Evolutionary conservation across 2,888 invertebrate genomes (phyloP).

Genomic region (Lamproptera curius): DNA sequence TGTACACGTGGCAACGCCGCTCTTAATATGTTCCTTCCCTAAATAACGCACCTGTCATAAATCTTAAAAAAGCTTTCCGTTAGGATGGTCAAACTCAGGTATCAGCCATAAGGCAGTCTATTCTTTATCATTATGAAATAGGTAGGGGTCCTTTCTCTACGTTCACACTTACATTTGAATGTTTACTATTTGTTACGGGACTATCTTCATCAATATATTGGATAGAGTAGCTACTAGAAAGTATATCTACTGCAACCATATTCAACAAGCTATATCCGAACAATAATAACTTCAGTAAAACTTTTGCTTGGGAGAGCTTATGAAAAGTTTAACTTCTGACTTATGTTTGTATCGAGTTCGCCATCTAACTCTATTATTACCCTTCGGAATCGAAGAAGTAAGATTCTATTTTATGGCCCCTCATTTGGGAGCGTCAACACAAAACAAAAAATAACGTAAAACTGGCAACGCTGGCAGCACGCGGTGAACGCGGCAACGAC

Average conservation of each 20-base stretch:
- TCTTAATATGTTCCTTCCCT: neutral
- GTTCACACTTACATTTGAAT: too few species aligned
- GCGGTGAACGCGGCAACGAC: constrained; percentile 64
- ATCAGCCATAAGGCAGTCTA: neutral
- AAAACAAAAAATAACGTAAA: constrained; percentile 62
- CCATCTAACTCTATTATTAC: constrained; percentile 32
- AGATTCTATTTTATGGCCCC: constrained; percentile 68
- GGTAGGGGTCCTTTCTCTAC: neutral
- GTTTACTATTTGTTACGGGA: too few species aligned
- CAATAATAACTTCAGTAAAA: neutral
- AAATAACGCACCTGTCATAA: neutral
- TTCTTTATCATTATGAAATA: neutral
- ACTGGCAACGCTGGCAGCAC: constrained; percentile 61
- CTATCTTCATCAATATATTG: too few species aligned
- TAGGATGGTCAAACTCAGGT: constrained; percentile 2
- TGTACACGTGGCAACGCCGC: too few species aligned
- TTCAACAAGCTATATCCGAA: too few species aligned
- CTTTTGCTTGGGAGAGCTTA: neutral
- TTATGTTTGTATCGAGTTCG: constrained; percentile 11
- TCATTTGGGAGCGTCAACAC: constrained; percentile 68
- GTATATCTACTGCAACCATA: too few species aligned
- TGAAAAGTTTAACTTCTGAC: constrained; percentile 18
- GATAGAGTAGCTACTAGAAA: too few species aligned
- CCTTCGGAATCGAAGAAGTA: constrained; percentile 39
- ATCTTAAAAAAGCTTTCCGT: neutral